phyloP scores from a whole-genome alignment of 2,113 vertebrate species.

The Sclerurus mexicanus region DNA sequence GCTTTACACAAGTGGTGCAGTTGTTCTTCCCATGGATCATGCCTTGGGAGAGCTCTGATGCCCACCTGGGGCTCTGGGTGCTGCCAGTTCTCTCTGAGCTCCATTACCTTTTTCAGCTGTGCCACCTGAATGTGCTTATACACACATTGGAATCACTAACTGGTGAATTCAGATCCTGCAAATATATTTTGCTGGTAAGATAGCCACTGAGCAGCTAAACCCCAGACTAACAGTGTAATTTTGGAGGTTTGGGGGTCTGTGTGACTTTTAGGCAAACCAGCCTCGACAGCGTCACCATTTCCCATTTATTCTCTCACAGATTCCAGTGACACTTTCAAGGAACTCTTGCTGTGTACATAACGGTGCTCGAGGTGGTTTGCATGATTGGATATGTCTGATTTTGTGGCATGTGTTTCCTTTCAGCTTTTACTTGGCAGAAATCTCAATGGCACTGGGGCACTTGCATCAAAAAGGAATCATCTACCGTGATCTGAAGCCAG shows the following conservation, averaged over 20 bases:
- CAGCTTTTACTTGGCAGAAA: slow-evolving; percentile 99
- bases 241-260: neutral
- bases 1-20: neutral
- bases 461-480: slow-evolving; percentile 99
- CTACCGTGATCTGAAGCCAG: slow-evolving; percentile 98
- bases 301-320: slow-evolving; percentile 37
- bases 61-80: slow-evolving; percentile 26
- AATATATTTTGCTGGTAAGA: neutral
- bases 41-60: neutral
- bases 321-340: slow-evolving; percentile 53
- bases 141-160: neutral
- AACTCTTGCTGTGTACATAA: neutral
- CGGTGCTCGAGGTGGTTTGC: slow-evolving; percentile 26
- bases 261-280: neutral
- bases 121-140: neutral
- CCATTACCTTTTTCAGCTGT: neutral
- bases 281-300: neutral
- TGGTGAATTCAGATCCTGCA: neutral
- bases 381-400: slow-evolving; percentile 46
- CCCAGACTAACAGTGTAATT: neutral
- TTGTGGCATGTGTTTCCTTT: slow-evolving; percentile 64
- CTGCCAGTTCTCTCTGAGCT: neutral
- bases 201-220: neutral
- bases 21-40: slow-evolving; percentile 2
- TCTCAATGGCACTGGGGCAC: slow-evolving; percentile 98